phyloP scores from a whole-genome alignment of 2,113 vertebrate genomes.

The Otis tarda region DNA sequence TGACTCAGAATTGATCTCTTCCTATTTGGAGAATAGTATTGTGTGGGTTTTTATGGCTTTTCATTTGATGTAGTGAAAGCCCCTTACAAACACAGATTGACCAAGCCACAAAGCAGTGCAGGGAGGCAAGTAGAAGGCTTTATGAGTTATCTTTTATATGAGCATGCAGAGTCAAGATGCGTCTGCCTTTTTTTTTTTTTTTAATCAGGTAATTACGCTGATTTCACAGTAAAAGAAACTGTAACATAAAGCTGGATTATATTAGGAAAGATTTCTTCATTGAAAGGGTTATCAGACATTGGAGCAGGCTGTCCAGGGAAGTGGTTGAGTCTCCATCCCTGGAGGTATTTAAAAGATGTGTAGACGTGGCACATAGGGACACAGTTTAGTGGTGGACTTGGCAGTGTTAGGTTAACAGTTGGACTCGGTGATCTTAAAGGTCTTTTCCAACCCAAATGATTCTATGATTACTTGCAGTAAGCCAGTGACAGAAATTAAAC shows the following conservation, averaged over 20 bases:
- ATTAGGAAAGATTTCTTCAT: neutral
- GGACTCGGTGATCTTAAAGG: neutral
- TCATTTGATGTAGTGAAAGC: neutral
- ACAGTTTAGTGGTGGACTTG: neutral
- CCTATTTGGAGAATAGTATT: neutral
- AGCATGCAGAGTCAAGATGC: neutral
- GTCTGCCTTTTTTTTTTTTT: neutral
- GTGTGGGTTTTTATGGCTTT: neutral
- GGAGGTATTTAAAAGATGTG: too few species aligned
- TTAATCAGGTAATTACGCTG: neutral
- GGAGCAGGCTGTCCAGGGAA: neutral
- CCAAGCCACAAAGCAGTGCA: neutral
- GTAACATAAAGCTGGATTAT: neutral
- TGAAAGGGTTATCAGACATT: neutral
- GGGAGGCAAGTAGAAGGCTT: neutral
- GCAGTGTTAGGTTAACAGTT: neutral
- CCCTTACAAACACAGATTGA: neutral
- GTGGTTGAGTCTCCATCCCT: neutral
- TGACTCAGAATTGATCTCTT: neutral
- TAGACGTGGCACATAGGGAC: neutral
- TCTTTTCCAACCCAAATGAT: neutral
- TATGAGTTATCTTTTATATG: neutral
- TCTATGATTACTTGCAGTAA: neutral
- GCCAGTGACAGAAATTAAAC: neutral
- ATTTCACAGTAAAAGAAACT: neutral